Conservation (phyloP, 2,113 vertebrate genomes). For the Micronisus gabar region DNA sequence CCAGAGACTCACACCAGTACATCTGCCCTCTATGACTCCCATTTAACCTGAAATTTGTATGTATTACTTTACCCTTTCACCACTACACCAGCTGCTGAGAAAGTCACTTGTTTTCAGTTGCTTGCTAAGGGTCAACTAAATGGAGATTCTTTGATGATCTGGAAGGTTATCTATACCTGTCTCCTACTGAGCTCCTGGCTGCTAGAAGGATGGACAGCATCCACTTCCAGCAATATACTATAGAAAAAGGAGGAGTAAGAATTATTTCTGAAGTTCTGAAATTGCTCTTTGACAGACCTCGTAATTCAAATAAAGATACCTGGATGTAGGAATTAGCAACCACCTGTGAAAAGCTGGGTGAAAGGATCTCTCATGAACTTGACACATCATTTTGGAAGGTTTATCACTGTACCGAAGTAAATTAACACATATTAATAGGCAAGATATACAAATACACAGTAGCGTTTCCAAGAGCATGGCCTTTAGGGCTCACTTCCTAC, state of each 20-base stretch:
- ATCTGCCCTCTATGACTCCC: neutral
- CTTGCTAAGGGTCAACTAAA: neutral
- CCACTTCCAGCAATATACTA: neutral
- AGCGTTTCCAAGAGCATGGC: neutral
- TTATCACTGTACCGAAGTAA: neutral
- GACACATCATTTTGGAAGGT: neutral
- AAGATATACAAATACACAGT: neutral
- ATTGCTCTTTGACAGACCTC: neutral
- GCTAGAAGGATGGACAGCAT: neutral
- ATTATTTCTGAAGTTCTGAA: neutral
- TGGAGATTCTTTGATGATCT: neutral
- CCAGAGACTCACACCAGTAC: neutral
- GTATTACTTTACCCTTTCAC: neutral
- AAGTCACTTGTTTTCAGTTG: neutral
- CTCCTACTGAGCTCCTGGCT: neutral
- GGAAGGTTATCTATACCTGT: neutral
- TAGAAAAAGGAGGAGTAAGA: neutral
- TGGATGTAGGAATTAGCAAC: neutral
- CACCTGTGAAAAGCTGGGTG: neutral
- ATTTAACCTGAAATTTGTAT: neutral
- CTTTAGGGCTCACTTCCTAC: neutral
- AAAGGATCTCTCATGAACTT: neutral
- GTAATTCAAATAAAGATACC: neutral
- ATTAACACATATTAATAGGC: neutral
- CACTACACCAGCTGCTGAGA: neutral